Evolutionary conservation across 2,888 invertebrate species (phyloP), one percentile per base, ranked within the genome.

Genomic region (Lypha dubia): DNA sequence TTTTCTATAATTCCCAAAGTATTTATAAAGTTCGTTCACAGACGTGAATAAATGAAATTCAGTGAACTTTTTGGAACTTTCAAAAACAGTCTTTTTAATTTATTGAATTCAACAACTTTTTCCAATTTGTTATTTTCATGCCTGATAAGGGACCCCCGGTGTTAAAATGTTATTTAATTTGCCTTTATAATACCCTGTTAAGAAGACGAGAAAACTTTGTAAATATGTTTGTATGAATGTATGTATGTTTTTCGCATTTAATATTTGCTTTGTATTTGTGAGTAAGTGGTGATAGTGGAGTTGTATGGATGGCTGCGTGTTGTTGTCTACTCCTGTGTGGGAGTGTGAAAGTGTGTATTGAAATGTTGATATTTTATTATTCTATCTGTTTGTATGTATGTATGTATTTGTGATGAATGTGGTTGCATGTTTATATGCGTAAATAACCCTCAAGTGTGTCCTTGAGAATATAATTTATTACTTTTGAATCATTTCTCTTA

Each of bases 401-500:
- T 44, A 11, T 46, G 24, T 17, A 0, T 63, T 24, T 28, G 9
- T 28, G 9, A 5, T 65, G 22, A 2, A 28, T 28, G 2, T 28
- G 17, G 15, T 1, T 1, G 17, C n/a, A 15, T 41, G 11, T 76
- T 9, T 44, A 13, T 44, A 17, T 24, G n/a, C n/a, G n/a, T n/a
- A n/a, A n/a, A n/a, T n/a, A n/a, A n/a, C 17, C 32, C 22, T 63
- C 17, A 51, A 62, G 49, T 49, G 46, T 70, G 79, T 70, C 83
- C 83, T 79, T 83, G 79, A 65, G 41, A 51, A 62, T 62, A 38
- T 62, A 67, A 77, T 83, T 73, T 83, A 79, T 83, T 73, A 68
- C 67, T 77, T 68, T 82, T 73, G 60, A 73, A 77, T 58, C 17
- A 67, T n/a, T 20, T 65, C n/a, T n/a, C n/a, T 76, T 28, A 35